These are phyloP conservation scores for Diaperis boleti DNA, from an alignment of 2,888 invertebrate species.

Conservation along the genomic window DNA sequence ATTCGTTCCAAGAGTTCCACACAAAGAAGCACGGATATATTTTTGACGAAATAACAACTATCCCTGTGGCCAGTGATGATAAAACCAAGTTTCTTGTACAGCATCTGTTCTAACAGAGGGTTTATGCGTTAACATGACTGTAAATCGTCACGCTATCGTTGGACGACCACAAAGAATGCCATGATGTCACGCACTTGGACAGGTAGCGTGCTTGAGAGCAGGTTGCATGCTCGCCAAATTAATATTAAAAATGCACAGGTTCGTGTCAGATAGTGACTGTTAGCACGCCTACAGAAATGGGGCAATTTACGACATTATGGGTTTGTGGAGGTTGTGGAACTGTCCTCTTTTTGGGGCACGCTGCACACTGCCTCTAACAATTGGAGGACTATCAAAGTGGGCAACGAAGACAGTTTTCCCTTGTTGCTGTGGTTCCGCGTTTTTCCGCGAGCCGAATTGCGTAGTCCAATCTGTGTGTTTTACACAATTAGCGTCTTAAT, in stretches of 20 bases:
- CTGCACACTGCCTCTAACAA: conserved; percentile 7
- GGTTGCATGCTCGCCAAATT: conserved; percentile 42
- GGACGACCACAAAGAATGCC: conserved; percentile 44
- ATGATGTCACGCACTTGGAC: conserved; percentile 46
- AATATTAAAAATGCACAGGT: conserved; percentile 43
- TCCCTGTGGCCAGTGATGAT: conserved; percentile 4
- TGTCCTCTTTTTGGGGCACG: conserved; percentile 7
- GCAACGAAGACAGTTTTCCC: not conserved
- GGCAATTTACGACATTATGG: conserved; percentile 32
- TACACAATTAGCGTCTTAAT: conserved; percentile 20
- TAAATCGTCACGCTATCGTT: conserved; percentile 42
- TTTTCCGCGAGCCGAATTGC: too few species aligned
- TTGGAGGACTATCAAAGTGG: conserved; percentile 9
- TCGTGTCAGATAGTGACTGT: conserved; percentile 38
- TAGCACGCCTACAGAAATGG: conserved; percentile 35
- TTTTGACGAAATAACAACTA: not conserved
- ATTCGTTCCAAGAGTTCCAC: too few species aligned
- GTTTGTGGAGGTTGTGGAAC: conserved; percentile 2
- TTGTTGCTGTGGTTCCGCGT: too few species aligned
- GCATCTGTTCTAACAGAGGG: conserved; percentile 9
- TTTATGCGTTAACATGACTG: conserved; percentile 40
- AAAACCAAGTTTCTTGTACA: conserved; percentile 16
- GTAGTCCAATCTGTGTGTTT: conserved; percentile 3
- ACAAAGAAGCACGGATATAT: not conserved
- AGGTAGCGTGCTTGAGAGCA: conserved; percentile 44